phyloP scores from a whole-genome alignment of 2,113 vertebrate species.

The Puffinus mauretanicus region DNA sequence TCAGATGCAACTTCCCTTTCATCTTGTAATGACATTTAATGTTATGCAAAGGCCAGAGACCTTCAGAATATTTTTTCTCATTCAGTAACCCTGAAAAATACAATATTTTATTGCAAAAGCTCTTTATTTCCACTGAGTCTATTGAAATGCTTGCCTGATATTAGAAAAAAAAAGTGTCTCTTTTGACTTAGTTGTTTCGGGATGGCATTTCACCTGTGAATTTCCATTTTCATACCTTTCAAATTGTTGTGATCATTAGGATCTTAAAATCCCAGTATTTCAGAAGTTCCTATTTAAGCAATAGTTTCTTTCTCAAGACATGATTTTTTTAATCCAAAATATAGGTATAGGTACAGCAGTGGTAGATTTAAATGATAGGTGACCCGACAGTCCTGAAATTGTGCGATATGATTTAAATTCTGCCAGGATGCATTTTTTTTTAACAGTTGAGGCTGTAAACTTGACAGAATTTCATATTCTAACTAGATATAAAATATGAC shows the following conservation, averaged over 20 bases:
- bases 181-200: not conserved
- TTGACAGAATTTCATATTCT: not conserved
- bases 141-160: not conserved
- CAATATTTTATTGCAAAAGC: not conserved
- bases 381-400: not conserved
- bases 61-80: not conserved
- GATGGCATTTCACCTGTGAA: not conserved
- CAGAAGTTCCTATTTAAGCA: not conserved
- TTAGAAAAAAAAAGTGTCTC: not conserved
- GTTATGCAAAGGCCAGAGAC: not conserved
- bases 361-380: not conserved
- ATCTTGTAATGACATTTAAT: not conserved
- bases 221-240: not conserved
- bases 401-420: not conserved
- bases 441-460: not conserved
- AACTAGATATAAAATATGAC: not conserved
- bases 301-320: not conserved
- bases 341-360: not conserved
- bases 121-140: not conserved
- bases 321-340: not conserved
- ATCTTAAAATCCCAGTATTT: not conserved
- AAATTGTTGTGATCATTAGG: not conserved
- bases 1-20: not conserved
- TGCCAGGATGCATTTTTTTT: not conserved
- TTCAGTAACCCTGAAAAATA: not conserved